A percentile compares a stretch with the other conserved stretches of the same genome.
These are phyloP conservation scores for Myiotriccus ornatus DNA, from an alignment of 2,797 vertebrate genomes.

Conservation along the genomic window DNA sequence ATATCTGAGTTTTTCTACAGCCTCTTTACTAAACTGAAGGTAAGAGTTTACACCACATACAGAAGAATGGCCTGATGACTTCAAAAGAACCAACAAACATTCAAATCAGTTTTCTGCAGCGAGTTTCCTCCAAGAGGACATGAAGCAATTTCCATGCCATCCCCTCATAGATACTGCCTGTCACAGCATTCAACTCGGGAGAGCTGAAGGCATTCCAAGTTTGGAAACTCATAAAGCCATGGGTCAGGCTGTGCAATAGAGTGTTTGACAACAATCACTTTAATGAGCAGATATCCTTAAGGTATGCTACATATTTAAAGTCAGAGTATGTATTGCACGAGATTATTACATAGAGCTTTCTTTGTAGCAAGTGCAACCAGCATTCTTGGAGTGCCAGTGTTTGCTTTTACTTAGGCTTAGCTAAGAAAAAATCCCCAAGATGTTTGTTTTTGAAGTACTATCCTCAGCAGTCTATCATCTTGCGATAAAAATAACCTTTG, in stretches of 20 bases:
- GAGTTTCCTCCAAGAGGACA: neutral
- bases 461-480: neutral
- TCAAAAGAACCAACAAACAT: neutral
- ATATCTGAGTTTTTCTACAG: neutral
- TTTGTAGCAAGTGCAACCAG: neutral
- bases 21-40: neutral
- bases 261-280: constrained; percentile 41
- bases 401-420: neutral
- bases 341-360: neutral
- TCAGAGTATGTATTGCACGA: neutral
- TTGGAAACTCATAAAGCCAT: neutral
- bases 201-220: neutral
- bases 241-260: neutral
- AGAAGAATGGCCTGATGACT: neutral
- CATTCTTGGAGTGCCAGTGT: neutral
- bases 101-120: neutral
- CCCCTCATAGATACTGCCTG: neutral
- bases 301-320: neutral
- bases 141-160: neutral
- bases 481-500: neutral
- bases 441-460: neutral
- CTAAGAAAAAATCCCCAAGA: neutral
- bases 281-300: constrained; percentile 43
- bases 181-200: neutral
- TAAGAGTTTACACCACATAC: neutral